Conservation (phyloP, 2,113 vertebrate species). For the Corythornis madagascariensis region DNA sequence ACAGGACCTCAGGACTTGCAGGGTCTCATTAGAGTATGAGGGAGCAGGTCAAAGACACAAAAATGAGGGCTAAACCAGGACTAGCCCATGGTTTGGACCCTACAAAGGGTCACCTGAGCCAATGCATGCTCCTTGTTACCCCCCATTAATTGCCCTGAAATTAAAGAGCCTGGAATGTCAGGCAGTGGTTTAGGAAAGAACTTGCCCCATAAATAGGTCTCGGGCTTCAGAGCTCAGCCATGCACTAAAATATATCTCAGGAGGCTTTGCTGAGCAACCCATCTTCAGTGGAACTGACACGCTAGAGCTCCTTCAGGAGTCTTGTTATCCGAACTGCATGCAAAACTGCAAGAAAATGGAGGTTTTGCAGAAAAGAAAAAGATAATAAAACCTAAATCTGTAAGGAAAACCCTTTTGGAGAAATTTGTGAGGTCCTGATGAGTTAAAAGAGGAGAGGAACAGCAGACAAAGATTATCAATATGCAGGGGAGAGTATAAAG, state of each 20-base stretch:
- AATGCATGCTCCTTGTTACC: not conserved
- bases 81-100: not conserved
- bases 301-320: not conserved
- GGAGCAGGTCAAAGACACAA: not conserved
- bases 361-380: not conserved
- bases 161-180: not conserved
- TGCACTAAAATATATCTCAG: not conserved
- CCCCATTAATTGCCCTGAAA: accelerated
- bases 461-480: not conserved
- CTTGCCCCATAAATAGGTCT: not conserved
- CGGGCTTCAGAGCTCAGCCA: not conserved
- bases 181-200: not conserved
- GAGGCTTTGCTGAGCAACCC: not conserved
- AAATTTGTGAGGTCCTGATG: not conserved
- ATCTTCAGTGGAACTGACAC: not conserved
- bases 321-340: not conserved
- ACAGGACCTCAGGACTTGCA: not conserved
- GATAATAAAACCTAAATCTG: not conserved
- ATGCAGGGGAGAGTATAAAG: not conserved
- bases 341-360: not conserved
- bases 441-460: not conserved
- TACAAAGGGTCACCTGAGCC: not conserved
- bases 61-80: not conserved
- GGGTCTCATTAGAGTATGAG: not conserved
- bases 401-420: not conserved